Percentiles rank a stretch among this genome's conserved stretches.
These are phyloP conservation scores for Varanus komodoensis DNA, from an alignment of 2,113 vertebrate genomes.

Conservation along the genomic window DNA sequence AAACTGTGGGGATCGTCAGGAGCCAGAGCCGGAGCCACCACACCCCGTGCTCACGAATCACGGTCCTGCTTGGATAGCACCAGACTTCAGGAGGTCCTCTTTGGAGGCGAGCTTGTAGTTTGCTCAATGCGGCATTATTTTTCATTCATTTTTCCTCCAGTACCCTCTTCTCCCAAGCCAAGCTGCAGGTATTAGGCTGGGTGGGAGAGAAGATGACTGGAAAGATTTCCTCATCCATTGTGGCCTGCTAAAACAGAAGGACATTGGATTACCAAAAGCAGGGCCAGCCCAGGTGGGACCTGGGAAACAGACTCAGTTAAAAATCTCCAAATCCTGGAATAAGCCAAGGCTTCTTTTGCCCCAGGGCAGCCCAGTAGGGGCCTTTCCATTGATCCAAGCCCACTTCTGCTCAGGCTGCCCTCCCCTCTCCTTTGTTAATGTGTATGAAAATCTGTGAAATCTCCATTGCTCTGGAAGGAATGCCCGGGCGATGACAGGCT, in stretches of 20 bases:
- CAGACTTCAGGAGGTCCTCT: too few relatives aligned
- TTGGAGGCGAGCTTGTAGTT: too few relatives aligned
- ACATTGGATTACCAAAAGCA: neutral
- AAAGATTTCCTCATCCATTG: neutral
- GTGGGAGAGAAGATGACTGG: neutral
- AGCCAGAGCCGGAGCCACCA: too few relatives aligned
- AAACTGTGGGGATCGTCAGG: too few relatives aligned
- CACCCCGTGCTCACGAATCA: too few relatives aligned
- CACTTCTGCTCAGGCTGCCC: conserved; percentile 15
- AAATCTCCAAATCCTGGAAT: conserved; percentile 53
- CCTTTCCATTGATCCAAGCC: conserved; percentile 49
- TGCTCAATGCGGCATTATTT: too few relatives aligned
- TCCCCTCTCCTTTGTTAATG: conserved; percentile 62
- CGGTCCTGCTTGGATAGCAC: too few relatives aligned
- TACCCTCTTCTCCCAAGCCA: too few relatives aligned
- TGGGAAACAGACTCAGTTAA: neutral
- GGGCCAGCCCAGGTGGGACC: neutral
- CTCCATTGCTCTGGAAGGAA: conserved; percentile 60
- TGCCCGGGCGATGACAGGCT: neutral
- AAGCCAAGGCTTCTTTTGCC: conserved; percentile 19
- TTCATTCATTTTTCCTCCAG: too few relatives aligned
- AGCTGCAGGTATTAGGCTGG: neutral
- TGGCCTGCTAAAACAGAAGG: neutral
- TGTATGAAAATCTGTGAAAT: conserved; percentile 62
- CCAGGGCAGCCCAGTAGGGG: conserved; percentile 54